phyloP scores from a whole-genome alignment of 2,113 vertebrate species.

The Raja brachyura region DNA sequence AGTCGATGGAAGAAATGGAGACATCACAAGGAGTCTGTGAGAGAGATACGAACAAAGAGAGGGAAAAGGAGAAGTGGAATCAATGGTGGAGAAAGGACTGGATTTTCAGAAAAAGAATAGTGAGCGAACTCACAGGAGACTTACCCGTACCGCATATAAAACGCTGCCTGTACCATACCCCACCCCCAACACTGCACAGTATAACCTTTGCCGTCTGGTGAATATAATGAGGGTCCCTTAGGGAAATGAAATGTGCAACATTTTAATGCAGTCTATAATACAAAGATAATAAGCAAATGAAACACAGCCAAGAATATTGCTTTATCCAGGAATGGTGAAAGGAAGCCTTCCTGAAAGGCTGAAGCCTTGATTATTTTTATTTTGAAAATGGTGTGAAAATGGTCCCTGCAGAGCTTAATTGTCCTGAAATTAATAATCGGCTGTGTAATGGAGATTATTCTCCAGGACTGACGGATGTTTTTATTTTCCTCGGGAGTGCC shows the following conservation, averaged over 20 bases:
- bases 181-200: neutral
- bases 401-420: slow-evolving; percentile 20
- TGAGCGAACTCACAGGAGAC: neutral
- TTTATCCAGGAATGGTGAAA: neutral
- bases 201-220: neutral
- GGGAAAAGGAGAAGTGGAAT: neutral
- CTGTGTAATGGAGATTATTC: slow-evolving; percentile 35
- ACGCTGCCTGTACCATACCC: neutral
- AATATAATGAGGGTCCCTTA: neutral
- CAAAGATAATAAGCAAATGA: slow-evolving; percentile 32
- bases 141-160: neutral
- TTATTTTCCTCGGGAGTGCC: slow-evolving; percentile 6
- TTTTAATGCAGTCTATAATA: slow-evolving; percentile 24
- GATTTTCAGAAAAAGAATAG: neutral
- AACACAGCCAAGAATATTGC: slow-evolving; percentile 7
- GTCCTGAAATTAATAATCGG: slow-evolving; percentile 34
- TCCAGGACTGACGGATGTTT: neutral
- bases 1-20: neutral
- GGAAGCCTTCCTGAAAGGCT: neutral
- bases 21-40: neutral
- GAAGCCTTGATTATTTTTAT: slow-evolving; percentile 17
- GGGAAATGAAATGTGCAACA: slow-evolving; percentile 23
- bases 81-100: too few relatives aligned
- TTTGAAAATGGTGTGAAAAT: slow-evolving; percentile 29
- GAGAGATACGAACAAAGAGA: neutral